These are phyloP conservation scores for Epinephelus moara DNA, from an alignment of 2,113 vertebrate species.

Conservation along the genomic window DNA sequence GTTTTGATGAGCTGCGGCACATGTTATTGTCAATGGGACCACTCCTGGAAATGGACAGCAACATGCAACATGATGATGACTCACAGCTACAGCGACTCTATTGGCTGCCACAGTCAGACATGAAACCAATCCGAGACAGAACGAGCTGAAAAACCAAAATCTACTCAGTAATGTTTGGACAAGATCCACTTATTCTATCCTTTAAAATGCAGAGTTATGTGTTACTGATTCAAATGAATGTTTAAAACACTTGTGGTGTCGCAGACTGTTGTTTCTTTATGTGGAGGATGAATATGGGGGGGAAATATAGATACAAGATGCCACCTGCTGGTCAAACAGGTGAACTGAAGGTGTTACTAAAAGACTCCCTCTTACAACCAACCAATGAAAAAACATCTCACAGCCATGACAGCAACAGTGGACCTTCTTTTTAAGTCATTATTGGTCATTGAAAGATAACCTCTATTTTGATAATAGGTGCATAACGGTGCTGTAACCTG, in stretches of 20 bases:
- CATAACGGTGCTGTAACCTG: not conserved
- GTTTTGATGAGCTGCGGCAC: conserved; percentile 66
- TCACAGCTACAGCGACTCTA: conserved; percentile 38
- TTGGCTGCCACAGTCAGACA: conserved; percentile 40
- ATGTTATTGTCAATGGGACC: conserved; percentile 64
- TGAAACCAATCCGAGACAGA: conserved; percentile 43
- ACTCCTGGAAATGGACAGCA: conserved; percentile 76
- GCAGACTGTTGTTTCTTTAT: not conserved
- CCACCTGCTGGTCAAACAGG: conserved; percentile 69
- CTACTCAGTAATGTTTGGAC: not conserved
- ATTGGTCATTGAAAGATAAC: not conserved
- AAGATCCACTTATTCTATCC: not conserved
- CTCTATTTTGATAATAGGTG: not conserved
- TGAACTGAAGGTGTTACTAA: not conserved
- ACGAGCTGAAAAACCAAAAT: not conserved
- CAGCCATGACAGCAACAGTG: not conserved
- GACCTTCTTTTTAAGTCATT: not conserved
- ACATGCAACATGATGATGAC: conserved; percentile 71
- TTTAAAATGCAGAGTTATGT: conserved; percentile 15
- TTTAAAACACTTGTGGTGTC: conserved; percentile 4
- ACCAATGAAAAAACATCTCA: not conserved
- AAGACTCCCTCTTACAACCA: not conserved
- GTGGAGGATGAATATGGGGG: not conserved
- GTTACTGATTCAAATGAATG: not conserved
- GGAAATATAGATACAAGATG: conserved; percentile 13